Base-by-base conservation (phyloP, 2,113 vertebrate species). In the Pterocles gutturalis region DNA sequence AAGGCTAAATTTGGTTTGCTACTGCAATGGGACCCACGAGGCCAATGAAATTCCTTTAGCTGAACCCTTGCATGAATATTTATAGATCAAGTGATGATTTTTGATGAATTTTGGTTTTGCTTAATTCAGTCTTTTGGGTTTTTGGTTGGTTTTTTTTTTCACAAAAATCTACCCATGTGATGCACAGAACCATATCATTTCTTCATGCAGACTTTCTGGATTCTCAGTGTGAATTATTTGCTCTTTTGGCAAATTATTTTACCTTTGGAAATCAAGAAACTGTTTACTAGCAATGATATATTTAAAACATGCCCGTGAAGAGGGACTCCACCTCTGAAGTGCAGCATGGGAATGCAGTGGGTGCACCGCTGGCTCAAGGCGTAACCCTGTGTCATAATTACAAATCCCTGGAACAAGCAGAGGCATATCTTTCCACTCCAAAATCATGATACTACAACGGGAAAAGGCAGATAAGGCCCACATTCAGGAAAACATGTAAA, bases 321-420 rank as follows among this genome's bases (percentile, higher is more conserved):
- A 69, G 34, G 18, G n/a, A 28, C 87, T 82, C 65, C 55, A 5
- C 48, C 65, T 71, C 70, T 71, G 43, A 48, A 81, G 81, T 22
- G 57, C 65, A 84, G 81, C 87, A 83, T 83, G 75, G 93, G 93
- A 95, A 97, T 69, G 75, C 62, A 80, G 95, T 91, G 87, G 91
- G 91, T 66, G 62, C 49, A 4, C 61, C 29, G 34, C 65, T 94
- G 87, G 91, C 91, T 76, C 45, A 4, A 31, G 62, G 82, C 75
- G 69, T 58, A 45, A 7, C 24, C 4, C n/a, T 21, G 45, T 34
- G 49, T 55, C 54, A 11, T 64, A 76, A 73, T 62, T 83, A 45
- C 73, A 45, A 15, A 43, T 15, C 51, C 38, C 54, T 70, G 54
- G 41, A 81, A 83, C 95, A 96, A 94, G 93, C 94, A 89, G 69